Percentiles rank a stretch among this genome's conserved stretches.
phyloP scores from a whole-genome alignment of 53 echinoderm and acorn worm genomes.

The Paelopatides confundens region DNA sequence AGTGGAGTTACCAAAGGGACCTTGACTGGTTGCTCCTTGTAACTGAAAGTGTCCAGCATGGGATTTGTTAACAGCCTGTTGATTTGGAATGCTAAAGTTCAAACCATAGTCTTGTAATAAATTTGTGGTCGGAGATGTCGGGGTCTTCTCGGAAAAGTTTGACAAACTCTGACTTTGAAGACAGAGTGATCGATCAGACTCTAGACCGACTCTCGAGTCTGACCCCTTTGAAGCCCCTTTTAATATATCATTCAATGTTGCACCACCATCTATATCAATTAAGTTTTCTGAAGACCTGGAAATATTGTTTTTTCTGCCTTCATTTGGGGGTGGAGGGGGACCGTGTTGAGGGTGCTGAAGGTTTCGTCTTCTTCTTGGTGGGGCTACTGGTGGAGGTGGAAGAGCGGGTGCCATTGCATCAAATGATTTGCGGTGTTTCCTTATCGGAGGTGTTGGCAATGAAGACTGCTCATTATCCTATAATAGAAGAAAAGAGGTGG shows the following conservation, averaged over 20 bases:
- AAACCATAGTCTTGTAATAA: constrained; percentile 10
- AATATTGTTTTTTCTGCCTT: neutral
- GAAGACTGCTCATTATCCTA: neutral
- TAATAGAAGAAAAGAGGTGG: too few species aligned
- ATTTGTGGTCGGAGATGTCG: constrained; percentile 8
- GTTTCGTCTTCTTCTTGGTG: constrained; percentile 1
- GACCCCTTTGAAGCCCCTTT: neutral
- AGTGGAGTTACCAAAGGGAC: neutral
- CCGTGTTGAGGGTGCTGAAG: neutral
- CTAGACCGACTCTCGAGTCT: neutral
- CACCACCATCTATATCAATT: constrained; percentile 14
- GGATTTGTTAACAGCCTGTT: neutral
- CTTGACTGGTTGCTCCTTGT: neutral
- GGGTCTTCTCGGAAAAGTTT: neutral
- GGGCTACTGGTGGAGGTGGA: constrained; percentile 20
- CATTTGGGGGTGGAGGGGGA: neutral
- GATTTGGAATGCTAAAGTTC: neutral
- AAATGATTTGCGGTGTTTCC: neutral
- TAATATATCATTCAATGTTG: neutral
- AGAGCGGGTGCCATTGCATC: neutral
- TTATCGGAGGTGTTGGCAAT: constrained; percentile 5
- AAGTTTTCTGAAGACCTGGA: constrained; percentile 16
- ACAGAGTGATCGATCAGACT: neutral
- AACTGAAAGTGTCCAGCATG: neutral
- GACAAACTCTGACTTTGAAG: neutral